phyloP scores from a whole-genome alignment of 2,888 invertebrate genomes.

The Molorchus minor region DNA sequence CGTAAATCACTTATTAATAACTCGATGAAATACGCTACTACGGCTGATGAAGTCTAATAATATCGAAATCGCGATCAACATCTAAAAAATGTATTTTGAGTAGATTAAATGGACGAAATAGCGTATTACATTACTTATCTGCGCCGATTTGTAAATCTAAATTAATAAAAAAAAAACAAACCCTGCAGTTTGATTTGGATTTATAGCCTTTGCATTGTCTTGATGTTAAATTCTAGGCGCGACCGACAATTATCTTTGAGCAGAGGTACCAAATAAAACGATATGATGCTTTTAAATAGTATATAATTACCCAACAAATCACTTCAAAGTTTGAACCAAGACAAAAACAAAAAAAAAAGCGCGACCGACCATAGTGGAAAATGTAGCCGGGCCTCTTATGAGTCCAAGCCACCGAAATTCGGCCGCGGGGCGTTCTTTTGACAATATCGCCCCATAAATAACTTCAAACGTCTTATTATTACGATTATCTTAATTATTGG shows the following conservation, averaged over 20 bases:
- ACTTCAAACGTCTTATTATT: slow-evolving; percentile 57
- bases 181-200: slow-evolving; percentile 29
- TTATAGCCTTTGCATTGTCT: slow-evolving; percentile 40
- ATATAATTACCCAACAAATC: slow-evolving; percentile 52
- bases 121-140: no score
- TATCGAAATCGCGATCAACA: no score
- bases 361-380: slow-evolving; percentile 30
- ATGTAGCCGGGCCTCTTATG: slow-evolving; percentile 28
- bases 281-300: slow-evolving; percentile 47
- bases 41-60: not conserved
- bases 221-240: slow-evolving; percentile 31
- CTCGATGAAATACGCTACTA: not conserved
- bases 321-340: slow-evolving; percentile 40
- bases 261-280: slow-evolving; percentile 48
- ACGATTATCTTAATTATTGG: slow-evolving; percentile 61
- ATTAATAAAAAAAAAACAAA: no score
- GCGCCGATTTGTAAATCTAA: no score
- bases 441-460: slow-evolving; percentile 60
- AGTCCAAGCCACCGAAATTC: slow-evolving; percentile 49
- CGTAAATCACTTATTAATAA: not conserved
- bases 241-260: slow-evolving; percentile 41
- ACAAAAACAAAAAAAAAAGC: slow-evolving; percentile 40
- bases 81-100: no score
- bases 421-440: slow-evolving; percentile 53
- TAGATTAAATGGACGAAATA: no score